Evolutionary conservation across 2,888 invertebrate genomes (phyloP), one percentile per base, ranked within the genome.

Genomic region (Eledone cirrhosa): DNA sequence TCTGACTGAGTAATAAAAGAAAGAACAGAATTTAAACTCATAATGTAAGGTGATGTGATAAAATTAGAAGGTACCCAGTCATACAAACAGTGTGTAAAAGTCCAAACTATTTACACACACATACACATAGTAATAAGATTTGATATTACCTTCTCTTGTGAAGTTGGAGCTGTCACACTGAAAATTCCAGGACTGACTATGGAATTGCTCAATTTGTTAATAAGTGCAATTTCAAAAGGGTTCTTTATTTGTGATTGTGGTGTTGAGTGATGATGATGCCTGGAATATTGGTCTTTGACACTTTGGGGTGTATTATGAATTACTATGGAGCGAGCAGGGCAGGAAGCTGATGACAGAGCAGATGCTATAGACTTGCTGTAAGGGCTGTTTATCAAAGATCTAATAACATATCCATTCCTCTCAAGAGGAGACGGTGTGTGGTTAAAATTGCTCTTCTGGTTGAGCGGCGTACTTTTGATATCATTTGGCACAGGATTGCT

Each of bases 161-260:
- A 19, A 27, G 3, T 48, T 48, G 76, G 76, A 16, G 76, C 47
- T 76, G 76, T 1, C 24, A 76, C 29, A 11, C 24, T 76, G 22
- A 76, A 48, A 48, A 76, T 47, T 48, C 48, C 76, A 8, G 76
- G 76, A 48, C 47, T 47, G n/a, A 76, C 76, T 24, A 76, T 7
- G 14, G 76, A 76, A 27, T 47, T 24, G 47, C 48, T 41, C 22
- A 76, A 48, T 5, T 76, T 47, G 47, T 76, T 76, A 22, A 76
- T 29, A 76, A 76, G 76, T 13, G 76, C 76, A 27, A 76, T 76
- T 22, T 76, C 76, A 76, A 76, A 76, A 16, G 76, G 76, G 48
- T 76, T 76, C 29, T 76, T 76, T 24, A 76, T 19, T 29, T 76
- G 76, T 27, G 76, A 76, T 27, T 76, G 76, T 76, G 76, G 76